Evolutionary conservation across 2,888 invertebrate genomes (phyloP), one percentile per base, ranked within the genome.

Genomic region (Hemicrepidius hirtus): DNA sequence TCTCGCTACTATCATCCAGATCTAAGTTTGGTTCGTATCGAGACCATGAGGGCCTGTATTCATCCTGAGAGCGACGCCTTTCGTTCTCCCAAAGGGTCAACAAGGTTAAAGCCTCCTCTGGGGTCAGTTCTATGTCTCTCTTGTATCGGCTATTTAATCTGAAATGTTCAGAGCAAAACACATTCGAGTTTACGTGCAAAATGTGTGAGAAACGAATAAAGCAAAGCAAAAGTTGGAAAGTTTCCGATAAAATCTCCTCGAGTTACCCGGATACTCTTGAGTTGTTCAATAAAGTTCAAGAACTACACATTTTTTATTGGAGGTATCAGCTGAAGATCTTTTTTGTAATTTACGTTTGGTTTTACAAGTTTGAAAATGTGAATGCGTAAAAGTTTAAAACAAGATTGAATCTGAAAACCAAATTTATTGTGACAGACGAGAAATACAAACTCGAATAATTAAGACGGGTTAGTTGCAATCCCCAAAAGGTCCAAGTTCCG

Each of bases 11-110:
- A 41, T 89, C 88, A 7, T 85, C 82, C 74, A 85, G 86, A 35
- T 85, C 85, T 12, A 85, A 85, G 79, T 88, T 88, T 86, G 82
- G 86, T 87, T 84, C 87, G 87, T 50, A 87, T 84, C 79, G 87
- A 88, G 65, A 87, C 89, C 81, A 89, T 84, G 88, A 89, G 72
- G 88, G 88, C 32, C 77, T 76, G 59, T 78, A 78, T 21, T 71
- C 72, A 3, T 75, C 71, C 70, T 78, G 75, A 74, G 78, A 63
- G 71, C 88, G 87, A 49, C 81, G 81, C 75, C 89, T 89, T 78
- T 90, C 90, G 71, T 88, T 89, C 82, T 91, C 91, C 89, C 91
- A 91, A 41, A 91, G 83, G 63, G 89, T 89, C 18, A 91, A 85
- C 5, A 91, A 86, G 57, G 91, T 89, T 66, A 91, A 86, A 21